Percentiles rank a stretch among this genome's conserved stretches.
Conservation (phyloP, 2,888 invertebrate species). For the Pachymerium ferrugineum region DNA sequence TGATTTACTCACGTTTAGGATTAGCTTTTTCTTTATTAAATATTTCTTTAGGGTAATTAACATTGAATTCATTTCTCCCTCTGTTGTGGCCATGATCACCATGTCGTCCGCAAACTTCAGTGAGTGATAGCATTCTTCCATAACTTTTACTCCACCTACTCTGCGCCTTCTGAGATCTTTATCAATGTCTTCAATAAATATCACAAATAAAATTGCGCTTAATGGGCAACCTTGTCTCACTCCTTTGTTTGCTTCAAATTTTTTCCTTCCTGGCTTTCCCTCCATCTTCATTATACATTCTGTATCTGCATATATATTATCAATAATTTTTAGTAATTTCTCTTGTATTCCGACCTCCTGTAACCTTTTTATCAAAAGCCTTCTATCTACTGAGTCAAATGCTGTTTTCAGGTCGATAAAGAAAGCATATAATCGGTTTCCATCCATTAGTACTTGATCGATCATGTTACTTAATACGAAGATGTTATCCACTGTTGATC, state of each 20-base stretch:
- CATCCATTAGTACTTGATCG: background rate
- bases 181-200: background rate
- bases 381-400: too few species aligned
- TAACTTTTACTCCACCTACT: background rate
- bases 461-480: background rate
- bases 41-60: background rate
- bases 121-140: background rate
- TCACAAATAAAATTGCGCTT: background rate
- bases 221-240: background rate
- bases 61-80: background rate
- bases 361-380: background rate
- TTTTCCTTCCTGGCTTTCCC: background rate
- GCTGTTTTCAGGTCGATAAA: background rate
- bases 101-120: background rate
- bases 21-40: background rate
- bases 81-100: background rate
- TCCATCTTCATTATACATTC: background rate
- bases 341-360: background rate
- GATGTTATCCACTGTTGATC: background rate
- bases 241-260: background rate
- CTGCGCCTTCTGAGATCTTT: background rate
- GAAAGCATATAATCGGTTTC: background rate
- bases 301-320: background rate
- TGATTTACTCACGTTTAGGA: background rate
- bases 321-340: background rate